These are phyloP conservation scores for Corvus cornix DNA, from an alignment of 2,113 vertebrate species.

Conservation along the genomic window DNA sequence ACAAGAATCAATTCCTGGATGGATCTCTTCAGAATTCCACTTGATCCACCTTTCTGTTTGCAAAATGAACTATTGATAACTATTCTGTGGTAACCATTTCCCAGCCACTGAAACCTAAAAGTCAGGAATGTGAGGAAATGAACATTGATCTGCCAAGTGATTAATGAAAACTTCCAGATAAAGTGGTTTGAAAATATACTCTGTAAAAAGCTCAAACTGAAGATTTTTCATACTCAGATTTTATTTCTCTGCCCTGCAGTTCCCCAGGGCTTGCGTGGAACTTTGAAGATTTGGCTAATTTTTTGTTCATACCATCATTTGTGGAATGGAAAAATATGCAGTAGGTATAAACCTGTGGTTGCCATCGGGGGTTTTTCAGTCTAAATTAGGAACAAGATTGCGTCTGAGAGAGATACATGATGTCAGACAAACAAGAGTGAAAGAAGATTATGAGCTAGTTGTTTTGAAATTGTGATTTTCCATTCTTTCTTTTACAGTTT, in stretches of 20 bases:
- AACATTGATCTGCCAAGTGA: not conserved
- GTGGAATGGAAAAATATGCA: not conserved
- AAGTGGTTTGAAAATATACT: not conserved
- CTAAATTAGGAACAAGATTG: not conserved
- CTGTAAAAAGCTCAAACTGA: not conserved
- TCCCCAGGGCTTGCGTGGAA: not conserved
- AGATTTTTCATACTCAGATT: not conserved
- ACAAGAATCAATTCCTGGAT: not conserved
- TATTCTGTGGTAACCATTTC: not conserved
- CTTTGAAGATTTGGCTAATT: not conserved
- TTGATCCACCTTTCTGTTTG: not conserved
- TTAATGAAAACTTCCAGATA: not conserved
- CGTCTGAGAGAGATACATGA: not conserved
- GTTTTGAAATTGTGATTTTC: constrained; percentile 1
- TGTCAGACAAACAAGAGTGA: not conserved
- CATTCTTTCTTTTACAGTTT: constrained; percentile 1
- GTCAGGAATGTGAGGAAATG: not conserved
- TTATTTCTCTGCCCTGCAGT: not conserved
- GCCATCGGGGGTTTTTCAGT: not conserved
- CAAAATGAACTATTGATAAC: not conserved
- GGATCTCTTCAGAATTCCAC: not conserved
- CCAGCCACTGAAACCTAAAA: not conserved
- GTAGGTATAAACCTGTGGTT: not conserved
- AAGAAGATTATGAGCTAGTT: not conserved
- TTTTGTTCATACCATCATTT: not conserved